Base-by-base conservation (phyloP, 2,888 invertebrate genomes). In the Scelioninae gen. 1 region DNA sequence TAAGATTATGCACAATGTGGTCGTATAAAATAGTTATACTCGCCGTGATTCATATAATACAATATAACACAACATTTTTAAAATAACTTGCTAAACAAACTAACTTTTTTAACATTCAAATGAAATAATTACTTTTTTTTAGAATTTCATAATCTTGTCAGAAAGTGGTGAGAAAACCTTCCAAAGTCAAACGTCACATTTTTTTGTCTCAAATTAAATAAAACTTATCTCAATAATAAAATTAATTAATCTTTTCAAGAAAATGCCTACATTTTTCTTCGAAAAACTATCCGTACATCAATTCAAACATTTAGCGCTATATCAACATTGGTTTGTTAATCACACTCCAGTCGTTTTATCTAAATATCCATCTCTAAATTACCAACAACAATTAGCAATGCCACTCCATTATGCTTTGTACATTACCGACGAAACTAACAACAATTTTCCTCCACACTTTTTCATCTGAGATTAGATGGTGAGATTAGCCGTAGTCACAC, bases 391-490 rank as follows among this genome's bases (percentile, higher is more conserved):
- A 29, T 49, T 49, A 23, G 40, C 23, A 49, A 51, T 51, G 8
- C 38, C 55, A 13, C 31, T 68, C 23, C 40, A 55, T 68, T 40
- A 43, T 38, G 11, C 31, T 43, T 45, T 47, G 47, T 43, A 45
- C 4, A 60, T 60, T 9, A 6, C 47, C 47, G 13, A 11, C 31
- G 29, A 53, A 68, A 43, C 43, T 13, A 43, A 53, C 51, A 47
- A 43, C 23, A 45, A 62, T 62, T 65, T 65, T 40, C 63, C 23
- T 16, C 11, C n/a, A 53, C 43, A 31, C 23, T 40, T 68, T 40
- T 55, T 43, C 68, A 68, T 38, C 38, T 23, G 43, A 45, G 69
- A 69, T 69, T 29, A 47, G 43, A 58, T 69, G 29, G 23, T 0
- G n/a, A n/a, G 66, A 66, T 66, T 53, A 13, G 11, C n/a, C 11